Conservation (phyloP, 2,888 invertebrate species). For the Lasiommata megera region DNA sequence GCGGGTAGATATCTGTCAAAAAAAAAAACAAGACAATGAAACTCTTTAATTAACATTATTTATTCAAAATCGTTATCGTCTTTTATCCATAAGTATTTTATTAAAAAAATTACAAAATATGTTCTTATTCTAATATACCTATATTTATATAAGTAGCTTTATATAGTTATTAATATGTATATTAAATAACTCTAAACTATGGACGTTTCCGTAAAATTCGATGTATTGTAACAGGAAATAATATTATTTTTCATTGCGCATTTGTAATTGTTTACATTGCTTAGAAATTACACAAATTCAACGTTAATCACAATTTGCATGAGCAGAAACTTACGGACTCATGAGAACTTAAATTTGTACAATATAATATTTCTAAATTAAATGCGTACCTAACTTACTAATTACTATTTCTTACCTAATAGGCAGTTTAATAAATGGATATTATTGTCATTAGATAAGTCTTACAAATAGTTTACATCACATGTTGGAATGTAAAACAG, state of each 20-base stretch:
- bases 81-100: constrained; percentile 41
- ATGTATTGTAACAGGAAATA: constrained; percentile 24
- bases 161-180: constrained; percentile 21
- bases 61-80: constrained; percentile 35
- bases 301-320: constrained; percentile 63
- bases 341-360: constrained; percentile 74
- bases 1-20: background rate
- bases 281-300: constrained; percentile 20
- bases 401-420: constrained; percentile 34
- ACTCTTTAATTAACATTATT: constrained; percentile 38
- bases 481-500: constrained; percentile 40
- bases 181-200: constrained; percentile 41
- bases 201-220: constrained; percentile 48
- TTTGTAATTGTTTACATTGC: constrained; percentile 6
- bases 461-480: constrained; percentile 36
- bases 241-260: constrained; percentile 13
- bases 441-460: constrained; percentile 42
- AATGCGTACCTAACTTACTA: constrained; percentile 65
- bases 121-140: constrained; percentile 39
- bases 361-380: constrained; percentile 64
- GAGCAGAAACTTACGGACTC: constrained; percentile 53
- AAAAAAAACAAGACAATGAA: constrained; percentile 22
- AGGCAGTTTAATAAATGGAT: constrained; percentile 41
- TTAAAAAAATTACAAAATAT: constrained; percentile 48
- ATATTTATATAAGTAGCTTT: constrained; percentile 38